Evolutionary conservation across 1,140 invertebrate species (phyloP).

Genomic region (Drosophila fuyamai): DNA sequence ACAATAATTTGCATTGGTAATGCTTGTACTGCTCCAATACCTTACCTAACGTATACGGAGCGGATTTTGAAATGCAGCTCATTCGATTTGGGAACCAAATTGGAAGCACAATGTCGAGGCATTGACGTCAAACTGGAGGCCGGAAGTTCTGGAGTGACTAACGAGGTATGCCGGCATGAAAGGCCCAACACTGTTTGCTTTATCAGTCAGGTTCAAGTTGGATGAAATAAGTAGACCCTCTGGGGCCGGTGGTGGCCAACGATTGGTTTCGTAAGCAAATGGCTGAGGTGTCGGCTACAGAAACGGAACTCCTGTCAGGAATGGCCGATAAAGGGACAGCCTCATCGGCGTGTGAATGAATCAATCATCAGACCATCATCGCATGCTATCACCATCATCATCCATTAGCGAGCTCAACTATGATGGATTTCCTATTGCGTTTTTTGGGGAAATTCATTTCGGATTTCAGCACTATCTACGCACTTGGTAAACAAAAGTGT

Average conservation of each 20-base stretch:
- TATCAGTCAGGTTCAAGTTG: conserved; percentile 14
- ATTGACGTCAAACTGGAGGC: conserved; percentile 66
- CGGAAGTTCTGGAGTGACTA: conserved; percentile 46
- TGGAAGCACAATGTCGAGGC: conserved; percentile 22
- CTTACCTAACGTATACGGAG: background rate
- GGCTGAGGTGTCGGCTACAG: conserved; percentile 16
- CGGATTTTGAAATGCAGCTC: conserved; percentile 11
- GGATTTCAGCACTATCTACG: conserved; percentile 15
- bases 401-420: conserved; percentile 29
- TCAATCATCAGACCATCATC: conserved; percentile 52
- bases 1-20: conserved; percentile 59
- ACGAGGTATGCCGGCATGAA: conserved; percentile 2
- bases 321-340: background rate
- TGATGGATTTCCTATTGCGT: conserved; percentile 24
- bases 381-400: conserved; percentile 10
- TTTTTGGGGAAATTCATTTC: conserved; percentile 19
- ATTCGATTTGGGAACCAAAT: conserved; percentile 27
- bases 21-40: background rate
- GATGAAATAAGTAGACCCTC: conserved; percentile 18
- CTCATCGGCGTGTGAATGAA: conserved; percentile 55
- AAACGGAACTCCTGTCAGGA: conserved; percentile 6
- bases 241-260: background rate
- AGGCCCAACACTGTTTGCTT: background rate
- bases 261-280: conserved; percentile 13
- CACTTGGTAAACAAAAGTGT: conserved; percentile 23